Evolutionary conservation across 2,113 vertebrate species (phyloP).

Genomic region (Lepus europaeus): DNA sequence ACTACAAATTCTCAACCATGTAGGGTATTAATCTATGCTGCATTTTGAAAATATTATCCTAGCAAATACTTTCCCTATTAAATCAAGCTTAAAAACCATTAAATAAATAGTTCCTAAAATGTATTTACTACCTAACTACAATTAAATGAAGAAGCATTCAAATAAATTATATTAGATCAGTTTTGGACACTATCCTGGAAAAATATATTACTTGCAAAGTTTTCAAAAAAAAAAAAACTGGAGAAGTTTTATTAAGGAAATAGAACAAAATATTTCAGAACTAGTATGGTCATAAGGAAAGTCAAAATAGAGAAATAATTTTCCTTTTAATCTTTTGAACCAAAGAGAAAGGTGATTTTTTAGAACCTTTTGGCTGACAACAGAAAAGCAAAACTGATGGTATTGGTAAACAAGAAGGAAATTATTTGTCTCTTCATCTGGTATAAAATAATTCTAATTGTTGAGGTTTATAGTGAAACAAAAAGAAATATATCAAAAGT

Average conservation of each 20-base stretch:
- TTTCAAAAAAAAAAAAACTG: conserved; percentile 26
- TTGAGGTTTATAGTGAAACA: conserved; percentile 60
- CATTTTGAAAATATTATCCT: conserved; percentile 61
- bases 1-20: background rate
- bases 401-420: background rate
- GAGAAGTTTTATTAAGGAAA: conserved; percentile 41
- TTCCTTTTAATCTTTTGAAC: conserved; percentile 30
- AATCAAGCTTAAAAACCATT: conserved; percentile 29
- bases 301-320: conserved; percentile 39
- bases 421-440: conserved; percentile 29
- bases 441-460: conserved; percentile 13
- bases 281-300: background rate
- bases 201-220: conserved; percentile 45
- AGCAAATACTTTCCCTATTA: conserved; percentile 22
- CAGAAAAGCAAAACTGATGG: background rate
- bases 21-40: conserved; percentile 36
- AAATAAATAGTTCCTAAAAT: conserved; percentile 16
- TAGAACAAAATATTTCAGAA: conserved; percentile 40
- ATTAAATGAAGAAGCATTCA: conserved; percentile 11
- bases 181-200: conserved; percentile 35
- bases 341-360: conserved; percentile 18
- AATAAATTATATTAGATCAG: conserved; percentile 45
- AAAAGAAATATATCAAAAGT: conserved; percentile 30
- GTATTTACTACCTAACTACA: conserved; percentile 22
- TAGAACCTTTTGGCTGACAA: background rate